phyloP scores from a whole-genome alignment of 1,140 invertebrate species.

The Asobara japonica region DNA sequence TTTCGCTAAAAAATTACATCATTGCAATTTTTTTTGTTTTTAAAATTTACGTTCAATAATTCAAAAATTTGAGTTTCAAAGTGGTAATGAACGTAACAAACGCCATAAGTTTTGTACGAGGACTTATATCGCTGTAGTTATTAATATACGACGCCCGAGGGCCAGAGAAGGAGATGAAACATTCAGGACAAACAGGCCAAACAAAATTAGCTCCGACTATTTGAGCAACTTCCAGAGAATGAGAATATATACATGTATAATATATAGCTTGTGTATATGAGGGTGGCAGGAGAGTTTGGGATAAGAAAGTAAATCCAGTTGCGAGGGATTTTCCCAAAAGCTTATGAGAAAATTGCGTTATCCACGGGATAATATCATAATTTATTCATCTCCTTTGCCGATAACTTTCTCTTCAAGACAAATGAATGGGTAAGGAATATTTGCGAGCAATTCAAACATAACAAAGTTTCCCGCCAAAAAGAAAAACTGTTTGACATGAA shows the following conservation, averaged over 20 bases:
- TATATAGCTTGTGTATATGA: too few species aligned
- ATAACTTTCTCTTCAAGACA: not conserved
- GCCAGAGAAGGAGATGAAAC: not conserved
- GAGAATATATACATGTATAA: too few species aligned
- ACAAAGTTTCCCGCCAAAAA: too few species aligned
- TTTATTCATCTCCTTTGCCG: not conserved
- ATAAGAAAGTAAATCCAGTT: not conserved
- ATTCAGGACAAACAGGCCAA: conserved; percentile 3
- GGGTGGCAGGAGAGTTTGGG: not conserved
- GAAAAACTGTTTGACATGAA: too few species aligned
- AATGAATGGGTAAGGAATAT: too few species aligned
- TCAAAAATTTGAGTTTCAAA: not conserved
- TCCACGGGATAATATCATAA: not conserved
- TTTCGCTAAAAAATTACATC: not conserved
- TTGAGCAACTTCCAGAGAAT: not conserved
- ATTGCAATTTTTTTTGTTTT: too few species aligned
- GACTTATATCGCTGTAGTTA: not conserved
- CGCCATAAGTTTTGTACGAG: not conserved
- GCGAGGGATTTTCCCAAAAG: not conserved
- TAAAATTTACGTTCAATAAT: not conserved
- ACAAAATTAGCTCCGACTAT: conserved; percentile 14
- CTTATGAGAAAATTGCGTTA: not conserved
- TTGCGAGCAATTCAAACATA: too few species aligned
- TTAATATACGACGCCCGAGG: conserved; percentile 12
- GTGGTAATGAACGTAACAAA: not conserved